Base-by-base conservation (phyloP, 2,888 invertebrate genomes). In the Volucella bombylans region DNA sequence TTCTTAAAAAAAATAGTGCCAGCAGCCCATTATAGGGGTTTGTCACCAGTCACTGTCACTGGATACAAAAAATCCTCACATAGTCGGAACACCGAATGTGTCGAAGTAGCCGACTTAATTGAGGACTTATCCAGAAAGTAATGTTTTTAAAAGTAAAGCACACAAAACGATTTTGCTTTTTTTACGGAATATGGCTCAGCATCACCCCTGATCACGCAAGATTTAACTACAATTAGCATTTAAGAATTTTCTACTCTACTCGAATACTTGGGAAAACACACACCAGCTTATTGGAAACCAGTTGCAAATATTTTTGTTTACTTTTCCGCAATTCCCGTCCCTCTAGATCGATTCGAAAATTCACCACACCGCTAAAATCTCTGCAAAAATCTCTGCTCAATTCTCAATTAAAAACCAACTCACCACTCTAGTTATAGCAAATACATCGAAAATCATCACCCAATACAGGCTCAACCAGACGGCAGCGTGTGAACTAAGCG, bases 251-350 rank as follows among this genome's bases (percentile, higher is more conserved):
- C 73, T 43, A 41, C 43, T 57, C 43, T 8, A 64, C 49, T 31
- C 31, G 31, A 31, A 74, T 45, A 67, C 54, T 64, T 64, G 47
- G 54, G 47, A 76, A 49, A 50, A 74, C 55, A 72, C 50, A 78
- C 65, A 59, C 23, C 50, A 73, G 62, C 65, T 64, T 78, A 31
- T 31, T 31, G 31, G 47, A 69, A 79, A 71, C 69, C 55, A 80
- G 74, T 83, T 83, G 74, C 52, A 65, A 72, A 74, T 11, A 74
- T 71, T 69, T 83, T 80, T 83, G 83, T 80, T 83, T 83, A 83
- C 72, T 80, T 79, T 78, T 80, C 74, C 82, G 69, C 54, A 73
- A 65, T 50, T 68, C 78, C 62, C 77, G 54, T 57, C 55, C 50
- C 54, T 50, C 39, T 31, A 31, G 18, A 15, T 23, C 64, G 31